Evolutionary conservation across 92 coral and sea anemone genomes (phyloP), one percentile per base, ranked within the genome.

Genomic region (Actinostola sp.): DNA sequence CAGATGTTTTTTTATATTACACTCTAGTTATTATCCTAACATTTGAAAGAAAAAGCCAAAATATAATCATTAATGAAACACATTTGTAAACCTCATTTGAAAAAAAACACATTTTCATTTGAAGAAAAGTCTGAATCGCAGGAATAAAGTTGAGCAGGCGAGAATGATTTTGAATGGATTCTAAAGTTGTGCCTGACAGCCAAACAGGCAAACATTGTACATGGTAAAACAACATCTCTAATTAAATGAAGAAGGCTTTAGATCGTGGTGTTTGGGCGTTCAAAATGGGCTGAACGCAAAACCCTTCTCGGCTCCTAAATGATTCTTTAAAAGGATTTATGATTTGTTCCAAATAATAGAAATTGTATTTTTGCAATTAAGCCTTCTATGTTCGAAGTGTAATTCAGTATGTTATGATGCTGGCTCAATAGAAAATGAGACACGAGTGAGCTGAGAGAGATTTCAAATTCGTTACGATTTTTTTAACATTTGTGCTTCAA

Each of bases 1-100:
- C 81, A 75, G 81, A 75, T 75, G 81, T 75, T 75, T 63, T 30
- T 53, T 21, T 17, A 52, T 58, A 38, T 36, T 57, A 57, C 63
- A 57, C 63, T 57, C 1, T 27, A 27, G 33, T 55, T 58, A 71
- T 36, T 42, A 70, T 55, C 31, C 63, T 24, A 62, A 56, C 51
- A 49, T 43, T 32, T 68, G 74, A 68, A 52, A 68, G 62, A 68
- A 68, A 68, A 49, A 68, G 23, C 57, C 54, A 19, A 51, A 32
- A 68, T 50, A 50, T 11, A 26, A 57, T 57, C 63, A 57, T 57
- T 53, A 20, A 53, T 24, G 30, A 57, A 57, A 30, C 29, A 57
- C 13, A 1, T 57, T 57, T 29, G 2, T 57, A 57, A 29, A 27
- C 63, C 12, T 4, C 38, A 3, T 1, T 29, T 27, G 19, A 57